Evolutionary conservation across 2,888 invertebrate species (phyloP), one percentile per base, ranked within the genome.

Genomic region (Silvanus unidentatus): DNA sequence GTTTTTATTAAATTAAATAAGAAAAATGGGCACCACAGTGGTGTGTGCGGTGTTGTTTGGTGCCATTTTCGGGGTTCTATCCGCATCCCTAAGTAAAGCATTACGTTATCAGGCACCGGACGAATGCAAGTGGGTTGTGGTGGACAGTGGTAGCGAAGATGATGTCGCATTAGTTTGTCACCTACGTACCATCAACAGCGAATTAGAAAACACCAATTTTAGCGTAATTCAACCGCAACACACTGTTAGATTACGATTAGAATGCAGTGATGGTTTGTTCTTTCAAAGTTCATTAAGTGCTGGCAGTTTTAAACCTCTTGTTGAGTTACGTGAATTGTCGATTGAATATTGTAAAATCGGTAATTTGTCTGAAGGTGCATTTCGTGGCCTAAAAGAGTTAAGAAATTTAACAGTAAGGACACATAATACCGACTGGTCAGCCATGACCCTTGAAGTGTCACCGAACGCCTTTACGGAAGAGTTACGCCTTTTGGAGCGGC

Each of bases 281-380:
- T 86, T 86, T 65, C 87, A 88, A 75, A 87, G 86, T 72, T 83
- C 86, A 39, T 74, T 87, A 47, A 81, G 81, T 62, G 81, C 86
- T 43, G 86, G 84, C 57, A 87, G 86, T 70, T 86, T 87, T 67
- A 77, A 84, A 54, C 84, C 85, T 59, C 74, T 87, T 55, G 77
- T 84, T 52, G 87, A 88, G 70, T 74, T 90, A 46, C 79, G 82
- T 50, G 86, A 88, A 61, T 77, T 90, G 40, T 82, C 84, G 35
- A 84, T 90, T 58, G 88, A 88, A 66, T 86, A 84, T 66, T 90
- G 89, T 71, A 88, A 88, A 73, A 85, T 89, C 50, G 84, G 85
- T 44, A 87, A 87, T 65, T 75, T 89, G 46, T 85, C 88, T 47
- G 83, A 86, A 59, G 87, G 86, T 45, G 86, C 89, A n/a, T 88